Base-by-base conservation (phyloP, 2,113 vertebrate genomes). In the Leptodactylus fuscus region DNA sequence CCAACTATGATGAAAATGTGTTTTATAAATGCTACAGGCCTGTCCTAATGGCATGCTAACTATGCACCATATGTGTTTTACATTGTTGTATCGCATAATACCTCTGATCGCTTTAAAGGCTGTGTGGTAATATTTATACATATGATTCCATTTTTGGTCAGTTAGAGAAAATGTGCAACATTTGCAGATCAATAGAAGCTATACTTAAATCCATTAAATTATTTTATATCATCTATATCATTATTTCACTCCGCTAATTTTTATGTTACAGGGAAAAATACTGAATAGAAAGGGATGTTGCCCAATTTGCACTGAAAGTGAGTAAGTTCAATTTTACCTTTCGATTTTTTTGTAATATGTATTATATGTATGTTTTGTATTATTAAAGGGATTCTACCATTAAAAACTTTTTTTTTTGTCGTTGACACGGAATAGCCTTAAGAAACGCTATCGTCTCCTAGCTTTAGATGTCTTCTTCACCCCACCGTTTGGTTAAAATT, bases 231-330 rank as follows among this genome's bases (percentile, higher is more conserved):
- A 58, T 46, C 27, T 16, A 24, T 44, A 74, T 48, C 8, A 8
- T 29, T 48, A 11, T 29, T 46, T 62, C 12, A 44, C 20, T 70
- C 27, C 5, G 41, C 65, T 41, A 0, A 34, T 77, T 89, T 91
- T 79, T 93, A 87, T 89, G 87, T 82, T 92, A 76, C 94, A 99
- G 98, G 98, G 98, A 90, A 99, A 98, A 95, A 98, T 99, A 91
- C 95, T 99, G 90, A 99, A 98, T 94, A 93, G 97, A 88, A 99
- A 98, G 88, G 97, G 98, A 94, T 99, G 98, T 93, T 99, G 98
- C 90, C 97, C 98, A 48, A 97, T 99, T 91, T 99, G 98, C 95
- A 99, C 97, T 93, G 98, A 99, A 97, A 99, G 98, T 98, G 94
- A 98, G 97, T 98, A 94, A 93, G 94, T 96, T 87, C 58, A 27